These are phyloP conservation scores for Puffinus mauretanicus DNA, from an alignment of 2,113 vertebrate genomes.

Conservation along the genomic window DNA sequence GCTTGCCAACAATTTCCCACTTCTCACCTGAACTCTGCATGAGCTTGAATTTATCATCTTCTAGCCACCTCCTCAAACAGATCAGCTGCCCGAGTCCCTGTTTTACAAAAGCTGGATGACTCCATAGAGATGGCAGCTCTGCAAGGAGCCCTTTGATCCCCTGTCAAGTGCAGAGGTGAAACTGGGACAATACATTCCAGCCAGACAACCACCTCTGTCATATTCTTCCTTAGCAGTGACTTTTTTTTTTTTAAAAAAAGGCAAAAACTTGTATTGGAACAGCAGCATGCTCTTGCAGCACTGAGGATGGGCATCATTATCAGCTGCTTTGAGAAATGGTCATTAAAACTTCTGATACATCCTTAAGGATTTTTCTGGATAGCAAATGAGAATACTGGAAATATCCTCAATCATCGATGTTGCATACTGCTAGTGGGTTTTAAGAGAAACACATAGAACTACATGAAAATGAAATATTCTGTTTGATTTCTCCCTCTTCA, in stretches of 20 bases:
- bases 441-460: background rate
- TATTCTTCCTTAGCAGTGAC: background rate
- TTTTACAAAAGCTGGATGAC: background rate
- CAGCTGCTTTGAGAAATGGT: background rate
- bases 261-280: background rate
- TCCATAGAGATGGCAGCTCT: background rate
- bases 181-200: background rate
- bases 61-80: background rate
- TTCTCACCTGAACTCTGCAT: background rate
- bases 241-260: background rate
- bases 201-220: background rate
- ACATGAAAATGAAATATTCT: background rate
- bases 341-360: background rate
- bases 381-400: background rate
- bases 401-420: rapidly evolving
- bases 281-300: background rate
- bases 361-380: background rate
- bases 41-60: background rate
- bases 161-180: background rate
- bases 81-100: background rate
- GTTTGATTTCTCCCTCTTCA: background rate
- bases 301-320: background rate
- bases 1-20: background rate
- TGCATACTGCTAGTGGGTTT: background rate
- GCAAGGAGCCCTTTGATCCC: background rate